These are phyloP conservation scores for Epizoanthus stellaris DNA, from an alignment of 92 coral and sea anemone species.

Conservation along the genomic window DNA sequence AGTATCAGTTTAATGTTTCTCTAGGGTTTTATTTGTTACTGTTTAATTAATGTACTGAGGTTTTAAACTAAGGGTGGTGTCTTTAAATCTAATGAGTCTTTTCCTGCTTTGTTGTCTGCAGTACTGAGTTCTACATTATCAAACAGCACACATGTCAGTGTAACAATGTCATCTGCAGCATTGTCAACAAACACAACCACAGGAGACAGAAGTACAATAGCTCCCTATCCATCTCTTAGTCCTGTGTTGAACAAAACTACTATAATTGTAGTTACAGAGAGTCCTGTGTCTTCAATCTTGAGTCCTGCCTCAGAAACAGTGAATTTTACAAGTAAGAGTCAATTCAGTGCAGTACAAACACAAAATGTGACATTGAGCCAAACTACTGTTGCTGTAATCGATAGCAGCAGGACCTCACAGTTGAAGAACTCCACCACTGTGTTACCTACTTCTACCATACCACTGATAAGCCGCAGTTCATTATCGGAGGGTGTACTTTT, in stretches of 20 bases:
- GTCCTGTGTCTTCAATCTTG: neutral
- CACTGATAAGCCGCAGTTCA: neutral
- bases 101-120: slow-evolving; percentile 28
- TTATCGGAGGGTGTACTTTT: neutral
- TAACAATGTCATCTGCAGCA: neutral
- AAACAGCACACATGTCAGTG: slow-evolving; percentile 15
- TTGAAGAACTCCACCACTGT: neutral
- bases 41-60: too few relatives aligned
- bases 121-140: slow-evolving; percentile 42
- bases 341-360: slow-evolving; percentile 5
- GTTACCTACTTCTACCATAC: neutral
- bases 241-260: slow-evolving; percentile 29
- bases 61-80: too few relatives aligned
- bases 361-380: neutral
- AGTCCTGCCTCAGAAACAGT: neutral
- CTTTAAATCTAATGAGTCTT: neutral
- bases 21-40: too few relatives aligned
- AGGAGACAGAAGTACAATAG: neutral
- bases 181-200: neutral
- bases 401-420: slow-evolving; percentile 10
- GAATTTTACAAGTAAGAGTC: neutral
- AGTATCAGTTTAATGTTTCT: too few relatives aligned
- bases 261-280: slow-evolving; percentile 8
- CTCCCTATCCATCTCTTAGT: slow-evolving; percentile 21
- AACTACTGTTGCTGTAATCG: neutral